Evolutionary conservation across 2,888 invertebrate genomes (phyloP).

Genomic region (Drosophila peninsularis): DNA sequence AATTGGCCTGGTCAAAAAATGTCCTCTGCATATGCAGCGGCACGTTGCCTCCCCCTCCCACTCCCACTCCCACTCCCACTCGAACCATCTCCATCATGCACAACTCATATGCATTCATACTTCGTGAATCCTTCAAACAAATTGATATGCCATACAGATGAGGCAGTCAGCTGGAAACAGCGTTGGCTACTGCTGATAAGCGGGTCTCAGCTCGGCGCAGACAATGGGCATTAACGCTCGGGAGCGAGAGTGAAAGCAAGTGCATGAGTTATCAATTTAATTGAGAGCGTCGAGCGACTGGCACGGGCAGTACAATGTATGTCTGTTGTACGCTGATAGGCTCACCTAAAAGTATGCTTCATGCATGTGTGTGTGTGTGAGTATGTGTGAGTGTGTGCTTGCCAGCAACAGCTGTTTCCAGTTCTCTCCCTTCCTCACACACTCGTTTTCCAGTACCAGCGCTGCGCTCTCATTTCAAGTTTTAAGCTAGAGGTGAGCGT

Average conservation of each 20-base stretch:
- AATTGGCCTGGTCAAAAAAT: constrained; percentile 15
- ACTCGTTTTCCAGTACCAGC: constrained; percentile 7
- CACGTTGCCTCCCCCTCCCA: background rate
- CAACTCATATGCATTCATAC: constrained; percentile 16
- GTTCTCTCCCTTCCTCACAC: constrained; percentile 18
- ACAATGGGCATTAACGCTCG: constrained; percentile 55
- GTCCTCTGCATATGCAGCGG: constrained; percentile 20
- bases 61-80: background rate
- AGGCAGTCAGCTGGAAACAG: constrained; percentile 63
- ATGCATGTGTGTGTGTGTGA: background rate
- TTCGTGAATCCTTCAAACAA: constrained; percentile 45
- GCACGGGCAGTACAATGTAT: background rate
- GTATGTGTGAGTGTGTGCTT: background rate
- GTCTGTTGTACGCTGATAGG: background rate
- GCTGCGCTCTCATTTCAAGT: constrained; percentile 47
- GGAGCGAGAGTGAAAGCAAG: constrained; percentile 42
- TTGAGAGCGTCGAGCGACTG: constrained; percentile 11
- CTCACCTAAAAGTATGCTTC: constrained; percentile 48
- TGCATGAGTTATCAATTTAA: constrained; percentile 34
- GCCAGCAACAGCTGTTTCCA: constrained; percentile 24
- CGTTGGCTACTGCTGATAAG: constrained; percentile 64
- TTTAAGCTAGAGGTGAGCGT: constrained; percentile 47
- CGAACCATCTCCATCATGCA: background rate
- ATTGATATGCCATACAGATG: constrained; percentile 63
- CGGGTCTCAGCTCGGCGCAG: constrained; percentile 18